A percentile compares a stretch with the other conserved stretches of the same genome.
Conservation (phyloP, 2,797 vertebrate species). For the Myoxocephalus aenaeus region DNA sequence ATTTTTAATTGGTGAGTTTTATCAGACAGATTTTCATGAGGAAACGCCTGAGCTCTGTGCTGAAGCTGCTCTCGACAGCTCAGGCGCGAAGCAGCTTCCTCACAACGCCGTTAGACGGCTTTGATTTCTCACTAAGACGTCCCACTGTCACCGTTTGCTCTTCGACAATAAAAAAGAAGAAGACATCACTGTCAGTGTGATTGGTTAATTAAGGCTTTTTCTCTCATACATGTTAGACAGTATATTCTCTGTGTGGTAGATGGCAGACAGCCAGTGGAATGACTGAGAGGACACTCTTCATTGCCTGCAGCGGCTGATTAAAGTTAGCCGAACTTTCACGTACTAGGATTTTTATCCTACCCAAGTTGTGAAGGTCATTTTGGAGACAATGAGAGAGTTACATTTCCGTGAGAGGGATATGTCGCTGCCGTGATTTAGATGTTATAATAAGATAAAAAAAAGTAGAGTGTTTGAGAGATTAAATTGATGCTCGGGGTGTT, state of each 20-base stretch:
- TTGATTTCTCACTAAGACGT: constrained; percentile 23
- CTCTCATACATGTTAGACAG: not conserved
- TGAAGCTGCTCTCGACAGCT: constrained; percentile 10
- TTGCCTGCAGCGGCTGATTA: constrained; percentile 23
- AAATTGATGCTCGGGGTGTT: constrained; percentile 37
- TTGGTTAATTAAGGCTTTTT: constrained; percentile 45
- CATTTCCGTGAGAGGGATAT: not conserved
- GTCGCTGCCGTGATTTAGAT: not conserved
- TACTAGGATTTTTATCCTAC: not conserved
- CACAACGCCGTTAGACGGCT: constrained; percentile 6
- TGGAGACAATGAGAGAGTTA: not conserved
- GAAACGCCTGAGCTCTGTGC: constrained; percentile 14
- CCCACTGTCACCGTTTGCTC: not conserved
- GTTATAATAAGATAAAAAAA: not conserved
- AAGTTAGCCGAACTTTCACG: constrained; percentile 10
- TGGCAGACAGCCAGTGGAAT: constrained; percentile 33
- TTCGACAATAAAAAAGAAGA: not conserved
- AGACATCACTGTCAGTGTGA: constrained; percentile 15
- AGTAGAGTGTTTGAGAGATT: constrained; percentile 34
- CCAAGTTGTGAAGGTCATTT: not conserved
- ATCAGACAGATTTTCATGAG: constrained; percentile 19
- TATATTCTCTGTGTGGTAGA: constrained; percentile 21
- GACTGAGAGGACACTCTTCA: constrained; percentile 7
- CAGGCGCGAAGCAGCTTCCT: constrained; percentile 2
- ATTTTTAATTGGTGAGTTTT: constrained; percentile 36